Evolutionary conservation across 2,797 vertebrate species (phyloP), one percentile per base, ranked within the genome.

Genomic region (Falco concolor): DNA sequence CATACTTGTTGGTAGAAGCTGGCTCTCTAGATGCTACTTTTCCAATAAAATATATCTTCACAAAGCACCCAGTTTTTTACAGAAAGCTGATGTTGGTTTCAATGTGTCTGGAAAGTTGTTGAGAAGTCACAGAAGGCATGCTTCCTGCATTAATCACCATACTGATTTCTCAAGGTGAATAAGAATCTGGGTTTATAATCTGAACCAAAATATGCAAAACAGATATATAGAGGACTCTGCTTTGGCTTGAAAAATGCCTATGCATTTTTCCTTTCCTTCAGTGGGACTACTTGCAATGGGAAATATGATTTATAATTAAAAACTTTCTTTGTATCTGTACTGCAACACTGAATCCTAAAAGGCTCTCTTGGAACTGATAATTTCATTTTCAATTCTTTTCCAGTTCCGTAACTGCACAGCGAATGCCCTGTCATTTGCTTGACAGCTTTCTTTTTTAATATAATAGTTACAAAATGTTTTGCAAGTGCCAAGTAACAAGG

Each of bases 281-380:
- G 34, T 47, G 54, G 69, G 59, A 84, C 65, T 76, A 53, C 68
- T 56, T 88, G 82, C 50, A 63, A 75, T 49, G 30, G 63, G 59
- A 93, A 90, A 91, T 83, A 88, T 7, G 42, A 89, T 94, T 92
- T 86, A 93, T 75, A 92, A 90, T 95, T 93, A 40, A 95, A 93
- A 96, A 76, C 49, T 81, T 89, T 59, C 40, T 90, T 92, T 77
- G 78, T 54, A 79, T 92, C 54, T 75, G 42, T 63, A 49, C 47
- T 86, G 34, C 65, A 59, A 78, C 61, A 44, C 50, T 38, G 89
- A 88, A 93, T 92, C 65, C 70, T 86, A 40, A 89, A 93, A 92
- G 64, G 56, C 38, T 92, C 47, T 74, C 65, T 83, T 90, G 84
- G 64, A 96, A 70, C 52, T 15, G 25, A 56, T 56, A 10, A 12